Base-by-base conservation (phyloP, 2,113 vertebrate species). In the Hyaena hyaena region DNA sequence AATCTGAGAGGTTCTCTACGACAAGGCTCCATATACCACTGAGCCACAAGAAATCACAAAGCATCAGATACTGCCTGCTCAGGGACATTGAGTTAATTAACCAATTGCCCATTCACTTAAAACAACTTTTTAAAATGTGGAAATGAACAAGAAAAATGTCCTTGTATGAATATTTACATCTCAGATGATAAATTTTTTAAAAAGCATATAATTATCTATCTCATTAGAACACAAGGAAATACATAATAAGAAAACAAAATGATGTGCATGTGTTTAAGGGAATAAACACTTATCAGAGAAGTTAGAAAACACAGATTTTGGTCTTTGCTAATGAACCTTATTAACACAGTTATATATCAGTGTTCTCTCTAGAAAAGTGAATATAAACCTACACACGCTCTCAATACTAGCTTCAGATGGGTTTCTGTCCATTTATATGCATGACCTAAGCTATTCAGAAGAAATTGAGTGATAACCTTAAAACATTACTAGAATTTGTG, bases 231-330 rank as follows among this genome's bases (percentile, higher is more conserved):
- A 94, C 28, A 55, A 95, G 28, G 11, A 93, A 10, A 95, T 15
- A 86, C 5, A 73, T 66, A 69, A 50, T 35, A 94, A 93, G 50
- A 21, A 91, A 95, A 85, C 9, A 88, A 39, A 96, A 96, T 76
- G 17, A 26, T 15, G 63, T 6, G 17, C 50, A 23, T 63, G 48
- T 33, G 2, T 26, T 73, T 55, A 58, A 17, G 3, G 7, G 0
- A 19, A 1, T 21, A 63, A 87, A 73, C 74, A 58, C 61, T 80
- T 39, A 81, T 6, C 35, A 77, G 26, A 88, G 19, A 11, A 88
- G 26, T 77, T 33, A 95, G 35, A 91, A 97, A 96, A 96, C 11
- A 84, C 39, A 90, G 26, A 90, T 45, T 4, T 69, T 84, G 16
- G 10, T 77, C 58, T 91, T 85, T 93, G 76, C 39, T 95, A 82